These are phyloP conservation scores for Telmatherina bonti DNA, from an alignment of 2,797 vertebrate species.

Conservation along the genomic window DNA sequence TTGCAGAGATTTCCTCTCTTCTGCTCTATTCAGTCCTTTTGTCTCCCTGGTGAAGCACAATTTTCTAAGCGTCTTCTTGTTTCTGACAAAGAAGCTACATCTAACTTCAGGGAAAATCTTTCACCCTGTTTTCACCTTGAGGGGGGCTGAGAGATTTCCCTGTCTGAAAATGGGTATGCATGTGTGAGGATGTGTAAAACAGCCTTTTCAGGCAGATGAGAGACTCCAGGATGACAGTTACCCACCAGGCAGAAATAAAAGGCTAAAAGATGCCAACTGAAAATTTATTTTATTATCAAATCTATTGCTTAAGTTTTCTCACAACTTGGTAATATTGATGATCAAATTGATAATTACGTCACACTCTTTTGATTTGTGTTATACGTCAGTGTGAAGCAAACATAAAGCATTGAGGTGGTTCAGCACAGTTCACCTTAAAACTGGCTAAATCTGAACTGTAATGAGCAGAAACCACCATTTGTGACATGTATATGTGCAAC, in stretches of 20 bases:
- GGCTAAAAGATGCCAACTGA: constrained; percentile 19
- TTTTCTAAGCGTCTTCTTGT: constrained; percentile 30
- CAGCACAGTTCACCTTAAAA: not conserved
- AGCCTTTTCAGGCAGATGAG: constrained; percentile 46
- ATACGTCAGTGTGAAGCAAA: not conserved
- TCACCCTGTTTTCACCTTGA: constrained; percentile 13
- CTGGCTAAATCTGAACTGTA: not conserved
- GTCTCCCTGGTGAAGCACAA: constrained; percentile 4
- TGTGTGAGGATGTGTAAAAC: not conserved
- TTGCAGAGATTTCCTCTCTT: not conserved
- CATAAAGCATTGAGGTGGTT: not conserved
- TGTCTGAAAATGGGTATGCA: not conserved
- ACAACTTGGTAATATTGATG: no score
- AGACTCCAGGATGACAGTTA: constrained; percentile 40
- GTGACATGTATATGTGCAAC: not conserved
- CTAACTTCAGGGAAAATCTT: constrained; percentile 42
- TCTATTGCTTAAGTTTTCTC: no score
- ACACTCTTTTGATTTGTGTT: accelerated
- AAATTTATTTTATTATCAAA: constrained; percentile 1
- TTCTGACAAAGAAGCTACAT: constrained; percentile 41
- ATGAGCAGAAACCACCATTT: not conserved
- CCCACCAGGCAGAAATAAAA: constrained; percentile 31
- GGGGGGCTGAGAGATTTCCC: not conserved
- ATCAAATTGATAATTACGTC: no score
- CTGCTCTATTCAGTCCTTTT: constrained; percentile 2